Evolutionary conservation across 2,888 invertebrate species (phyloP).

Genomic region (Eupithecia tripunctaria): DNA sequence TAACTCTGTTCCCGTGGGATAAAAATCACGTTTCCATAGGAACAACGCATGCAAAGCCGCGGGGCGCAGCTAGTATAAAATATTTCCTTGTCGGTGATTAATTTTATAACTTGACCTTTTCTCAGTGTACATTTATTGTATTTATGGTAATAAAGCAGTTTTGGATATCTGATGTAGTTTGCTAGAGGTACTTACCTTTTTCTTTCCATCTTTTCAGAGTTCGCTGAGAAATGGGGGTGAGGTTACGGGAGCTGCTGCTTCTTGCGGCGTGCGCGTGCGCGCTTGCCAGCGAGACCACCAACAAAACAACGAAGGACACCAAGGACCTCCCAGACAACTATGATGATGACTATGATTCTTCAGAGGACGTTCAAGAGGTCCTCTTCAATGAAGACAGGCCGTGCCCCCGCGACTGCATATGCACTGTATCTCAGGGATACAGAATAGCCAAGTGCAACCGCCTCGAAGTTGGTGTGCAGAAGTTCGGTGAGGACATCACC

Average conservation of each 20-base stretch:
- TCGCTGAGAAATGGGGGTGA: conserved; percentile 80
- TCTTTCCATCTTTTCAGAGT: conserved; percentile 73
- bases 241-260: conserved; percentile 81
- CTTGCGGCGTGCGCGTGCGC: conserved; percentile 78
- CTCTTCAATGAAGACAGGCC: conserved; percentile 79
- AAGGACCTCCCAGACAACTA: conserved; percentile 70
- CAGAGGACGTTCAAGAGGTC: conserved; percentile 76
- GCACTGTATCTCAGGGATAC: conserved; percentile 85
- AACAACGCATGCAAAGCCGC: no score
- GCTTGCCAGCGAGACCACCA: conserved; percentile 69
- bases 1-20: no score
- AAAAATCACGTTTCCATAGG: no score
- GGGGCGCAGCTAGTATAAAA: no score
- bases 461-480: conserved; percentile 87
- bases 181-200: no score
- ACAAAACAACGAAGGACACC: conserved; percentile 69
- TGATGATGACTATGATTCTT: conserved; percentile 76
- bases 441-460: conserved; percentile 87
- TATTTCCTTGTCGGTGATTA: no score
- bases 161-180: no score
- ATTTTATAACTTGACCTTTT: no score
- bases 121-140: no score
- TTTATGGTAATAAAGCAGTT: no score
- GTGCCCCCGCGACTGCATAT: conserved; percentile 87
- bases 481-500: conserved; percentile 87